These are phyloP conservation scores for Camelus bactrianus DNA, from an alignment of 2,113 vertebrate genomes.

Conservation along the genomic window DNA sequence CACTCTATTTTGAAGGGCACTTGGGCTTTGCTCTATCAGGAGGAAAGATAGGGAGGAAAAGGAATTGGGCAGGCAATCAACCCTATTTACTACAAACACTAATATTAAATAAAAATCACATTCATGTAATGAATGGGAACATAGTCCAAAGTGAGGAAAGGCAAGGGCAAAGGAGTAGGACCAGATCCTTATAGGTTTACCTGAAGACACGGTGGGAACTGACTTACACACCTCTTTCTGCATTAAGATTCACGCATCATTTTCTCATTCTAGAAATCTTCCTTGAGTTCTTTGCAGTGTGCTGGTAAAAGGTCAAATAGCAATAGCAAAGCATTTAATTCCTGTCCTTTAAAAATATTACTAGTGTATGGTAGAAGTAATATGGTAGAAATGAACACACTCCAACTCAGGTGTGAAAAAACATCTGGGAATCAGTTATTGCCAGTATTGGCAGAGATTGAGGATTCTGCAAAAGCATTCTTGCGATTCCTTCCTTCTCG, in stretches of 20 bases:
- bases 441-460: neutral
- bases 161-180: neutral
- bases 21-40: neutral
- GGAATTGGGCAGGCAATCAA: neutral
- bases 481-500: neutral
- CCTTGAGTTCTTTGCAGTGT: neutral
- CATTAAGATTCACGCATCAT: neutral
- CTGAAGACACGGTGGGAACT: neutral
- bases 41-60: neutral
- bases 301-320: neutral
- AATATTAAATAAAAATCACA: neutral
- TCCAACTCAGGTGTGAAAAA: neutral
- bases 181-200: neutral
- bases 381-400: neutral
- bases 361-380: neutral
- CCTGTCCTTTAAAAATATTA: neutral
- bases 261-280: neutral
- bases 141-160: neutral
- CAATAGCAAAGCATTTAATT: neutral
- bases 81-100: neutral
- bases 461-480: neutral
- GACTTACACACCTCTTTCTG: neutral
- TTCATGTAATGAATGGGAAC: neutral
- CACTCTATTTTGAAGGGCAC: neutral
- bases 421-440: neutral